Conservation (phyloP, 2,888 invertebrate genomes). For the Dicycla oo region DNA sequence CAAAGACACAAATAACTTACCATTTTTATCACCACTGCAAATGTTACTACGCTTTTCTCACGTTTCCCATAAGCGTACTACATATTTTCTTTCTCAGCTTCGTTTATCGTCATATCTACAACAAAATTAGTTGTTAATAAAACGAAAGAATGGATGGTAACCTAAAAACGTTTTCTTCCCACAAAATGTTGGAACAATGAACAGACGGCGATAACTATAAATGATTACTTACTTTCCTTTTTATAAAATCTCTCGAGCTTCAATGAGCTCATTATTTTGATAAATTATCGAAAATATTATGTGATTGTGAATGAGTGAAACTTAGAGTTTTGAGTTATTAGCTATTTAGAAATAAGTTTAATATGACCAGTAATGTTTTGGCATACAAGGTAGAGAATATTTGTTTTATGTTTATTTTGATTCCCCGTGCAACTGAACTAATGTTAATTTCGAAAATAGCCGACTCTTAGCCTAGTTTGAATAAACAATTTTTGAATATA, state of each 20-base stretch:
- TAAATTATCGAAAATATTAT: conserved; percentile 33
- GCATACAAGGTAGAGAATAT: neutral
- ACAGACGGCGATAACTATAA: conserved; percentile 35
- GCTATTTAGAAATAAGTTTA: neutral
- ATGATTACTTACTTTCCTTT: conserved; percentile 53
- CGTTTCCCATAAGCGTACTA: conserved; percentile 7
- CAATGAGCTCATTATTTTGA: conserved; percentile 46
- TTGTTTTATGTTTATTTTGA: conserved; percentile 11
- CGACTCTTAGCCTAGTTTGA: too few relatives aligned
- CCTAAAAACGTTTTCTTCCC: conserved; percentile 45
- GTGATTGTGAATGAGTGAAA: neutral
- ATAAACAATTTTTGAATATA: too few relatives aligned
- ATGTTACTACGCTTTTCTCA: conserved; percentile 30
- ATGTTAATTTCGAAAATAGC: neutral
- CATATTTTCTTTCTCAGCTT: conserved; percentile 48
- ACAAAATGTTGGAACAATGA: conserved; percentile 49
- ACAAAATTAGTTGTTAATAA: conserved; percentile 50
- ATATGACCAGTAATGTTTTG: neutral
- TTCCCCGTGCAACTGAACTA: neutral
- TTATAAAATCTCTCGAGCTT: conserved; percentile 27
- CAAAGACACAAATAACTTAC: conserved; percentile 10
- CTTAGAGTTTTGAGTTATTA: neutral
- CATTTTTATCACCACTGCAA: conserved; percentile 10
- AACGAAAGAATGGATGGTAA: conserved; percentile 47
- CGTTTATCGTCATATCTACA: conserved; percentile 48